Evolutionary conservation across 1,140 invertebrate species (phyloP).

Genomic region (Phymorhynchus buccinoides): DNA sequence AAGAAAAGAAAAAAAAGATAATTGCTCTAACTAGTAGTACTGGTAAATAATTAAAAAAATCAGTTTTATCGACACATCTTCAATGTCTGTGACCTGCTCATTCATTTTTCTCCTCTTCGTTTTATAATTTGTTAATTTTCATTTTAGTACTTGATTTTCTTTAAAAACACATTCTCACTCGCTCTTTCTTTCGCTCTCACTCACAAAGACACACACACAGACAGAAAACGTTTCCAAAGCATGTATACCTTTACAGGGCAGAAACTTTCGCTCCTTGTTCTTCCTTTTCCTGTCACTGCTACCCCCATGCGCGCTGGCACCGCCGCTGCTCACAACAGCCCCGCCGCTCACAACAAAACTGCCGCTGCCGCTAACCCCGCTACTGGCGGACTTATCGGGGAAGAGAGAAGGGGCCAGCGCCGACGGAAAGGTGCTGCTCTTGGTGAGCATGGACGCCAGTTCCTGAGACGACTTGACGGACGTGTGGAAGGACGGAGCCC

Average conservation of each 20-base stretch:
- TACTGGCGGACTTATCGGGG: background rate
- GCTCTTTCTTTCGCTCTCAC: no score
- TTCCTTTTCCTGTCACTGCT: conserved; percentile 27
- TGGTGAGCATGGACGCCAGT: background rate
- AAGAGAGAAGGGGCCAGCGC: background rate
- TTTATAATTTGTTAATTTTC: no score
- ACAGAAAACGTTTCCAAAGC: background rate
- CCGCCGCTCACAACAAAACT: background rate
- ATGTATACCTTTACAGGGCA: conserved; percentile 77
- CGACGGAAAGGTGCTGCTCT: background rate
- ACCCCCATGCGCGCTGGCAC: background rate
- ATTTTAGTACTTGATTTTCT: no score
- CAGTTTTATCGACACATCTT: no score
- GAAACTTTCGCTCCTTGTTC: conserved; percentile 51
- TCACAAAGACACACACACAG: background rate
- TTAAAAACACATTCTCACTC: no score
- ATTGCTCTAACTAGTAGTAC: no score
- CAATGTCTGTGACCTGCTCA: no score
- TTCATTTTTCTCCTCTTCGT: no score
- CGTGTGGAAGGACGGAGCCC: background rate
- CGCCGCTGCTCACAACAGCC: background rate
- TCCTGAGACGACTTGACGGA: background rate
- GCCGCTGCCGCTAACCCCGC: conserved; percentile 2
- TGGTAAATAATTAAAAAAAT: no score
- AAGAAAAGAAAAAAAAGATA: no score